Evolutionary conservation across 2,888 invertebrate genomes (phyloP).

Genomic region (Anorthoa munda): DNA sequence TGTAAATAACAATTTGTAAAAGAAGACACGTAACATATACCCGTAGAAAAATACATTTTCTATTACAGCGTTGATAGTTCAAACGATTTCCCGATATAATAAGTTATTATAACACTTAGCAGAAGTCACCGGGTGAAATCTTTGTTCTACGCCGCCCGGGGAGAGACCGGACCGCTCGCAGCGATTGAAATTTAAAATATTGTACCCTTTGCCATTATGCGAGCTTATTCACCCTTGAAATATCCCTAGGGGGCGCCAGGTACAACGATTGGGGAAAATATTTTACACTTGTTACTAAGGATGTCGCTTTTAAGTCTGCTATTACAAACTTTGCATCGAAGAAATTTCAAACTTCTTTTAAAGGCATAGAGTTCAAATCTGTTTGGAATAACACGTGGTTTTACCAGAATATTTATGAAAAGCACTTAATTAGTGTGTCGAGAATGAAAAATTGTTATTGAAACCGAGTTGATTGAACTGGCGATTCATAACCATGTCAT

Average conservation of each 20-base stretch:
- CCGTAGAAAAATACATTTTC: conserved; percentile 23
- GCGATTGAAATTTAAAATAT: conserved; percentile 92
- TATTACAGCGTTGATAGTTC: conserved; percentile 56
- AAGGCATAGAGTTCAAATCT: conserved; percentile 74
- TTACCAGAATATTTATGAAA: conserved; percentile 87
- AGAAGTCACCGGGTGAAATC: conserved; percentile 88
- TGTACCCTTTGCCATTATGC: conserved; percentile 91
- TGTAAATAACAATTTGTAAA: neutral
- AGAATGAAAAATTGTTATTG: conserved; percentile 91
- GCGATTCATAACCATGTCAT: conserved; percentile 90
- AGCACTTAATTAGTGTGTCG: conserved; percentile 91
- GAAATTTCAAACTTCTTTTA: conserved; percentile 71
- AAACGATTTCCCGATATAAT: conserved; percentile 79
- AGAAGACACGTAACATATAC: neutral
- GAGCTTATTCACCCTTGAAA: conserved; percentile 91
- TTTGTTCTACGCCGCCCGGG: conserved; percentile 86
- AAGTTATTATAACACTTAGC: conserved; percentile 87
- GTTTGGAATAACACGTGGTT: conserved; percentile 57
- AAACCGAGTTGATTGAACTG: conserved; percentile 90
- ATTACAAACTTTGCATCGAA: conserved; percentile 74
- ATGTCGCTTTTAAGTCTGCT: conserved; percentile 87
- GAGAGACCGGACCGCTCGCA: conserved; percentile 88
- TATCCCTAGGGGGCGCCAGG: conserved; percentile 91
- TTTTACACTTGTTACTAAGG: conserved; percentile 91
- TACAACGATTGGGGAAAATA: conserved; percentile 91